Evolutionary conservation across 2,797 vertebrate species (phyloP), one percentile per base, ranked within the genome.

Genomic region (Hoplostethus atlanticus): DNA sequence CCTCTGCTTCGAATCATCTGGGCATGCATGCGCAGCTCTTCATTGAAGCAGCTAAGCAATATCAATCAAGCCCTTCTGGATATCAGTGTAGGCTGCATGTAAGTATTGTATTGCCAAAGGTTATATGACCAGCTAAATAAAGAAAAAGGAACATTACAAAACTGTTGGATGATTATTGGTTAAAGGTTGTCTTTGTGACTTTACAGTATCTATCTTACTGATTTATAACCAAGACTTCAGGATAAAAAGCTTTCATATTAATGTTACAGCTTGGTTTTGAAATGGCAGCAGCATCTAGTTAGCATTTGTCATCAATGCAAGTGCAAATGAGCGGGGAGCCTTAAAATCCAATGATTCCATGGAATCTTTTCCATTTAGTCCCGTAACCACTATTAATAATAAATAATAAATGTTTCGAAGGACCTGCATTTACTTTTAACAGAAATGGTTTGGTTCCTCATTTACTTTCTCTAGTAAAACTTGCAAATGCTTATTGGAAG

Each of bases 1-100:
- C 57, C n/a, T 76, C 74, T 59, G 71, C 63, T 60, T 81, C 70
- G 17, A 85, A 64, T 73, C 31, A 50, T 75, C 63, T 69, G 83
- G 80, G 71, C 86, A 80, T 84, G 89, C 89, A 89, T 78, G 82
- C 87, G 82, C 76, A 81, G 87, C 83, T 85, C 79, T 76, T 75
- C 61, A 71, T 76, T 69, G 71, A 76, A 87, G 71, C 83, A 84
- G 73, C 68, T 61, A 79, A 79, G 83, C 85, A 71, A 61, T 5
- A 71, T 80, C 75, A 73, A 63, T 83, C 76, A 76, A 87, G 83
- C 83, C 83, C 80, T 79, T 55, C 44, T 47, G 70, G 71, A 77
- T 78, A 68, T 68, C 52, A 65, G 75, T 74, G 77, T 73, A 48
- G 77, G 75, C 62, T 62, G 76, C 60, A 64, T 71, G 68, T 58